These are phyloP conservation scores for Athalia circularis DNA, from an alignment of 2,888 invertebrate species.

Conservation along the genomic window DNA sequence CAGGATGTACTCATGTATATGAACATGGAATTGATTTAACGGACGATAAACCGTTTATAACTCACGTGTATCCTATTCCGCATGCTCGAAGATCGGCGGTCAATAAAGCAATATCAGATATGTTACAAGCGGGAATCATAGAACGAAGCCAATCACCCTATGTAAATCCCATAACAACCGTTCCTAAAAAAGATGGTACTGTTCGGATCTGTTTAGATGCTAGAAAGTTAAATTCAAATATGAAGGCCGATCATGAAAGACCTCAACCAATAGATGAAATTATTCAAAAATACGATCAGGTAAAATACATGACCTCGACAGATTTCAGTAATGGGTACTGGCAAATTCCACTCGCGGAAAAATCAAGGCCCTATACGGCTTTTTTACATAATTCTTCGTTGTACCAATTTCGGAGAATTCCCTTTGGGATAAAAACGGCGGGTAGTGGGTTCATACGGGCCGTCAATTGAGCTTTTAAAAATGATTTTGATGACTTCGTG, in stretches of 20 bases:
- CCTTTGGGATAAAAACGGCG: conserved; percentile 61
- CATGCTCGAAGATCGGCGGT: neutral
- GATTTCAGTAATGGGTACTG: conserved; percentile 58
- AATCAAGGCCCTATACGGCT: conserved; percentile 51
- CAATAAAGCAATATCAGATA: neutral
- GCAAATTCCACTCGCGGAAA: conserved; percentile 52
- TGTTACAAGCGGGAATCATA: neutral
- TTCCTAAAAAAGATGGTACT: conserved; percentile 59
- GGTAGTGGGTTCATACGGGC: neutral
- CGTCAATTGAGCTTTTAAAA: conserved; percentile 54
- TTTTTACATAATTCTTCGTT: conserved; percentile 50
- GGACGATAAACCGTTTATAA: neutral
- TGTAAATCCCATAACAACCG: conserved; percentile 55
- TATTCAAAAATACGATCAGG: conserved; percentile 50
- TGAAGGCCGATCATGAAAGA: conserved; percentile 58
- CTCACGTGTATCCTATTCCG: neutral
- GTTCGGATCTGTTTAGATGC: conserved; percentile 62
- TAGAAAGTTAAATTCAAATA: conserved; percentile 56
- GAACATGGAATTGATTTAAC: neutral
- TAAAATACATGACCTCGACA: conserved; percentile 49
- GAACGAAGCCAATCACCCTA: neutral
- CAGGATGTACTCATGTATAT: neutral
- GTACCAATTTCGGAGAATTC: conserved; percentile 56
- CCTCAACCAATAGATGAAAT: conserved; percentile 54
- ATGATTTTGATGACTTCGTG: conserved; percentile 51